phyloP scores from a whole-genome alignment of 2,113 vertebrate species.

The Struthidea cinerea region DNA sequence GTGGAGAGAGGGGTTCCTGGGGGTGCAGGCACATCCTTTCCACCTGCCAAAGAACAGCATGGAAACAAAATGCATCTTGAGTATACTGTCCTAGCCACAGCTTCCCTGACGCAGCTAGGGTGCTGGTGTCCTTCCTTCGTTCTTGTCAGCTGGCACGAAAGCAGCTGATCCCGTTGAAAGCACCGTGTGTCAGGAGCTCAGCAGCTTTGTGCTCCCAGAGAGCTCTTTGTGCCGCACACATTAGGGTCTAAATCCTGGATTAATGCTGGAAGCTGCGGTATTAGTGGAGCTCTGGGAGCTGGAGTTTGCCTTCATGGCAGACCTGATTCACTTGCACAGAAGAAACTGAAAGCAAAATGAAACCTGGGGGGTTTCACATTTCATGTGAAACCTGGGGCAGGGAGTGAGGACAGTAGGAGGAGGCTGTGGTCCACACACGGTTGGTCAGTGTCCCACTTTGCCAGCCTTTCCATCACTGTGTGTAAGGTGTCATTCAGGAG shows the following conservation, averaged over 20 bases:
- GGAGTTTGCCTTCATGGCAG: not conserved
- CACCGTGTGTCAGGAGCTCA: not conserved
- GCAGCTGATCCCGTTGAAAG: conserved; percentile 32
- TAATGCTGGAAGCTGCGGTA: conserved; percentile 39
- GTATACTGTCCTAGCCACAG: not conserved
- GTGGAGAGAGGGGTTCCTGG: not conserved
- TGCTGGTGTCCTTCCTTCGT: conserved; percentile 33
- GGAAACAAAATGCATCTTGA: not conserved
- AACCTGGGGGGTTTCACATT: too few relatives aligned
- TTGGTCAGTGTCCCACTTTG: not conserved
- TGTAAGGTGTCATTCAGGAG: not conserved
- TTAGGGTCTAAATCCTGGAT: conserved; percentile 64
- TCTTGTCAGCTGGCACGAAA: conserved; percentile 30
- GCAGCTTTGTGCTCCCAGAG: conserved; percentile 26
- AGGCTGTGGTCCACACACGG: not conserved
- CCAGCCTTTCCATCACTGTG: not conserved
- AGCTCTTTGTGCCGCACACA: not conserved
- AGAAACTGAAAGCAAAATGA: not conserved
- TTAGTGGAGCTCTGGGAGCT: not conserved
- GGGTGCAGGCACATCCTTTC: not conserved
- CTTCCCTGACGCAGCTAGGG: not conserved
- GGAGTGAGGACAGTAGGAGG: not conserved
- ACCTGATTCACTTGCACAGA: not conserved
- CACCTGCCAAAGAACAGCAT: not conserved
- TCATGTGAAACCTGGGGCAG: not conserved